A percentile compares a stretch with the other conserved stretches of the same genome.
phyloP scores from a whole-genome alignment of 1,140 invertebrate genomes.

The Sarcophaga peregrina region DNA sequence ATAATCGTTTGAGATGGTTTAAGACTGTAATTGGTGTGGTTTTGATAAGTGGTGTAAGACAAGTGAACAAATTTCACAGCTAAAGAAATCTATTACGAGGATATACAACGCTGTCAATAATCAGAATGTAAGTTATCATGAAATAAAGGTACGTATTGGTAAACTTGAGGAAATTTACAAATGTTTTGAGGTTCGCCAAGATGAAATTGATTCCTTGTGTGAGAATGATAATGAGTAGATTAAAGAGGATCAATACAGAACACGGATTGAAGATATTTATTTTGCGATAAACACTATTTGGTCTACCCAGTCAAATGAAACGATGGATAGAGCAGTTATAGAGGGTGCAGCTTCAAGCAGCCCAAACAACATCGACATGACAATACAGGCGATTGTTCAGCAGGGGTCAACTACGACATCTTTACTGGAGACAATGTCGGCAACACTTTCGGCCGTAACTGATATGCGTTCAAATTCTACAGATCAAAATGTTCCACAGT shows the following conservation, averaged over 20 bases:
- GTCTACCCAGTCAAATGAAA: background rate
- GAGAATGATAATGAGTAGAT: background rate
- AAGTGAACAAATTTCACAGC: too few species aligned
- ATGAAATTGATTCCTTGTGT: background rate
- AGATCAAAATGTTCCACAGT: too few species aligned
- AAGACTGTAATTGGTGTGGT: too few species aligned
- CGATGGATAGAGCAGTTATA: background rate
- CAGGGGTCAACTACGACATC: too few species aligned
- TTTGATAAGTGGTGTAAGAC: too few species aligned
- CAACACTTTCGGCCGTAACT: background rate
- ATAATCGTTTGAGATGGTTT: too few species aligned
- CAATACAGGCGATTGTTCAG: too few species aligned
- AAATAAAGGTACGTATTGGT: background rate
- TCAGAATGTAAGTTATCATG: background rate
- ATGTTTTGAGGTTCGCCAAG: background rate
- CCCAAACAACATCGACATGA: too few species aligned
- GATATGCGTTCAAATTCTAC: background rate
- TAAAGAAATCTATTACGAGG: background rate
- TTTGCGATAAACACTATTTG: background rate
- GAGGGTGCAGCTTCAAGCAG: background rate
- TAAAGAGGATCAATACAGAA: background rate
- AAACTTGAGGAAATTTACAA: background rate
- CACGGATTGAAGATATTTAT: background rate
- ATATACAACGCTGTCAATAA: background rate
- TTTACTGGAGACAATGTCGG: too few species aligned